Evolutionary conservation across 1,140 invertebrate species (phyloP).

Genomic region (Heliconius hewitsoni): DNA sequence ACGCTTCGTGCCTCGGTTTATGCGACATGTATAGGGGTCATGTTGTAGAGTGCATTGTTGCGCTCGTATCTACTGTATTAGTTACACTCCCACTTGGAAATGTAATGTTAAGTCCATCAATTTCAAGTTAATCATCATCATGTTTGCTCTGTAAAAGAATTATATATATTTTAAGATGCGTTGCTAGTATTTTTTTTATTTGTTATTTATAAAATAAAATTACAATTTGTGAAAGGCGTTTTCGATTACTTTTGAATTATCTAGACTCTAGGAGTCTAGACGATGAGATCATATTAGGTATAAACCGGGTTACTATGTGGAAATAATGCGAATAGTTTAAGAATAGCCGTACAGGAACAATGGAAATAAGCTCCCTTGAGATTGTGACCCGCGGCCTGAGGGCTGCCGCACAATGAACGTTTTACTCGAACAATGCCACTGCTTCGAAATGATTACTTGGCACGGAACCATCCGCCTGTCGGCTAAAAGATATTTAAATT

Average conservation of each 20-base stretch:
- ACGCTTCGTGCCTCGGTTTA: conserved; percentile 38
- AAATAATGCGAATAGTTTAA: conserved; percentile 44
- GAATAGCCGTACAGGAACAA: conserved; percentile 57
- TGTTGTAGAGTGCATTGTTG: conserved; percentile 6
- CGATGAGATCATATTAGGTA: background rate
- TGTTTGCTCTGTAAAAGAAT: no score
- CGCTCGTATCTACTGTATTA: background rate
- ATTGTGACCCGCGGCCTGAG: conserved; percentile 48
- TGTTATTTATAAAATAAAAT: background rate
- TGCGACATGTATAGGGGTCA: conserved; percentile 21
- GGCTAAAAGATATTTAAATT: conserved; percentile 29
- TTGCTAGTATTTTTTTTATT: background rate
- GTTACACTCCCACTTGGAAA: background rate
- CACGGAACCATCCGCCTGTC: conserved; percentile 37
- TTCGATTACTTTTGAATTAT: background rate
- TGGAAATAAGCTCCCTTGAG: conserved; percentile 58
- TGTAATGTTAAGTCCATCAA: background rate
- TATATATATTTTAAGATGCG: no score
- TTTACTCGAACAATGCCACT: conserved; percentile 48
- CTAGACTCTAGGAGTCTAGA: background rate
- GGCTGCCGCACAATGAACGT: conserved; percentile 54
- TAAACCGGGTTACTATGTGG: conserved; percentile 30
- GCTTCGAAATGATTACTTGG: conserved; percentile 55
- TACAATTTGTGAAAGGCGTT: background rate
- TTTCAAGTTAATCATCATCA: background rate